These are phyloP conservation scores for Hemicrepidius hirtus DNA, from an alignment of 2,888 invertebrate species.

Conservation along the genomic window DNA sequence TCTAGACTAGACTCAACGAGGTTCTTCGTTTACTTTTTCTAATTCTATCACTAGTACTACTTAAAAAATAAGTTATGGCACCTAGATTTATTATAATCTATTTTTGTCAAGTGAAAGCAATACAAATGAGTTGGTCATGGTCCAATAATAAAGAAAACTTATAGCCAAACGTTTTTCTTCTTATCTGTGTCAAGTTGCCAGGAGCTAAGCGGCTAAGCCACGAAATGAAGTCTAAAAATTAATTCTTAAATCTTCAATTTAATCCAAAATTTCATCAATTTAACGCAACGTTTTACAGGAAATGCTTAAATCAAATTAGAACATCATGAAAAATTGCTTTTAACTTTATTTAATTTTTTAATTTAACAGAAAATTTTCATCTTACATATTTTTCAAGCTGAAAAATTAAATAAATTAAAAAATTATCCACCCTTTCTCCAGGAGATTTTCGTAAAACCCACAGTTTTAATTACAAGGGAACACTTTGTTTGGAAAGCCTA, in stretches of 20 bases:
- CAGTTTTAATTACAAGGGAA: neutral
- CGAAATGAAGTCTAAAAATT: neutral
- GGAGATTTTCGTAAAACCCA: neutral
- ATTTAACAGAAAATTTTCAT: no score
- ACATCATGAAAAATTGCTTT: no score
- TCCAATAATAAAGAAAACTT: constrained; percentile 30
- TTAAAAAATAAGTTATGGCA: neutral
- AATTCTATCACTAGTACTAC: constrained; percentile 5
- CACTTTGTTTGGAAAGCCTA: neutral
- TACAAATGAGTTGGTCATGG: constrained; percentile 24
- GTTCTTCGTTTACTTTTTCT: no score
- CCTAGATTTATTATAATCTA: neutral
- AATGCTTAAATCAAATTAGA: no score
- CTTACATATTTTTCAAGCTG: no score
- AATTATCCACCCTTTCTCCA: neutral
- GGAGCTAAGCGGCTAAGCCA: neutral
- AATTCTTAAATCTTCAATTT: neutral
- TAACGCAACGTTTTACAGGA: no score
- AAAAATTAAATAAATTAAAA: neutral
- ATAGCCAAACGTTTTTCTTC: constrained; percentile 3
- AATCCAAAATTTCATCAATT: no score
- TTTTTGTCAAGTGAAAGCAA: neutral
- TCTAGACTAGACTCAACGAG: no score
- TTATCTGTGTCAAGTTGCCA: constrained; percentile 8
- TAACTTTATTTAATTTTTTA: no score